phyloP scores from a whole-genome alignment of 1,140 invertebrate genomes.

The Euwallacea fornicatus region DNA sequence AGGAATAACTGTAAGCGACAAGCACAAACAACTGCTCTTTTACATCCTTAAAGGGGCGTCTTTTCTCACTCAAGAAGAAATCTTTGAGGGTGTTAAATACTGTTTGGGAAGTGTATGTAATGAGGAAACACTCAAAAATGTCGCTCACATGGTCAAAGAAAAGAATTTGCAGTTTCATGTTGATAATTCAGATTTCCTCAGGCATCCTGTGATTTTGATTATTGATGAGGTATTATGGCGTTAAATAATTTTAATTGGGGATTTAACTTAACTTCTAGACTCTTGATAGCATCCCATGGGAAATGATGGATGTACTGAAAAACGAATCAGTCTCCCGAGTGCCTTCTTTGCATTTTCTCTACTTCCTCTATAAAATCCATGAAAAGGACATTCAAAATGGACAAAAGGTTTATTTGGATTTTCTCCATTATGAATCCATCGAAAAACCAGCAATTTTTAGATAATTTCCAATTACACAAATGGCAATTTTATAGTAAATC shows the following conservation, averaged over 20 bases:
- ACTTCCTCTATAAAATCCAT: constrained; percentile 65
- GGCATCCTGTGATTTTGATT: constrained; percentile 64
- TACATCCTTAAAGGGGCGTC: constrained; percentile 17
- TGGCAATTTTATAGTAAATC: constrained; percentile 64
- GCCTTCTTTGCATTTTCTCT: constrained; percentile 71
- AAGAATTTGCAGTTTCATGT: constrained; percentile 6
- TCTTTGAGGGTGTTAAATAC: constrained; percentile 31
- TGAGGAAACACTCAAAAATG: constrained; percentile 30
- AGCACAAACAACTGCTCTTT: constrained; percentile 16
- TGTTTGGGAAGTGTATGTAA: constrained; percentile 37
- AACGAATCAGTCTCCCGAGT: constrained; percentile 69
- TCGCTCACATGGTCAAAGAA: constrained; percentile 21
- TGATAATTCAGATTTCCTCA: background rate
- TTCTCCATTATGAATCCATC: too few species aligned
- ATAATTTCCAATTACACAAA: constrained; percentile 51
- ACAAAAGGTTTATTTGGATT: constrained; percentile 52
- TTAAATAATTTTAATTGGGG: background rate
- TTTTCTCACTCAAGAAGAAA: constrained; percentile 10
- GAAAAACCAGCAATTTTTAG: background rate
- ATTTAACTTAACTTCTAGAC: constrained; percentile 55
- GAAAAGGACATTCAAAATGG: constrained; percentile 61
- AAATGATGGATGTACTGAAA: constrained; percentile 65
- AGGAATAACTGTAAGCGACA: background rate
- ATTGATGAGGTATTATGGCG: constrained; percentile 63
- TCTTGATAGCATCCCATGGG: constrained; percentile 75